Conservation (phyloP, 2,797 vertebrate genomes). For the Sylvia borin region DNA sequence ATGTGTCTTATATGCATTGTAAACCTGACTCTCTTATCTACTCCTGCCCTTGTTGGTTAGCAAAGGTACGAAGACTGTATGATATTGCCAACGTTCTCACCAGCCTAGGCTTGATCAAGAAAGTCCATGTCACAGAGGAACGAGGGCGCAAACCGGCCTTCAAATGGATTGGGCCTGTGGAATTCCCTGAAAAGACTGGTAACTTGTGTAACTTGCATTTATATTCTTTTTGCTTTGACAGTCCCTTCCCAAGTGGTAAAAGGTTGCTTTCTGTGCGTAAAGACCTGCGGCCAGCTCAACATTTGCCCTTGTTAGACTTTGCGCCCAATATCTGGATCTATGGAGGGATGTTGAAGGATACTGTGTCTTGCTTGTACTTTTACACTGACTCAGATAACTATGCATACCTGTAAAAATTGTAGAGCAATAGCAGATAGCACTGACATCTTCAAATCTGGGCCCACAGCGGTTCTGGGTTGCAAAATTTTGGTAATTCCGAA, state of each 20-base stretch:
- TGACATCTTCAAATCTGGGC: neutral
- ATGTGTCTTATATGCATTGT: neutral
- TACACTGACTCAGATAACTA: neutral
- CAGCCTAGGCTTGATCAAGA: slow-evolving; percentile 90
- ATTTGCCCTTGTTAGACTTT: neutral
- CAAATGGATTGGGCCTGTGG: slow-evolving; percentile 90
- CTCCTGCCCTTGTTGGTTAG: slow-evolving; percentile 68
- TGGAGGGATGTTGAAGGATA: neutral
- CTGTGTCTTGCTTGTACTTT: neutral
- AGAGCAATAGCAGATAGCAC: neutral
- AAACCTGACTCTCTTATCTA: neutral
- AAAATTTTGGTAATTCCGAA: neutral
- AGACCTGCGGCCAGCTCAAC: neutral
- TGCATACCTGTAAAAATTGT: neutral
- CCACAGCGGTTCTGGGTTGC: neutral
- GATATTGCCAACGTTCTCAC: slow-evolving; percentile 95
- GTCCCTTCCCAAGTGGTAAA: neutral
- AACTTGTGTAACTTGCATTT: neutral
- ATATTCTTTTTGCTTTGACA: neutral
- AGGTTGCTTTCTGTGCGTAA: neutral
- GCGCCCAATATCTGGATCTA: neutral
- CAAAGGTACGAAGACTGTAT: slow-evolving; percentile 92
- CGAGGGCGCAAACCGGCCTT: slow-evolving; percentile 91
- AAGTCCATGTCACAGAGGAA: slow-evolving; percentile 90
- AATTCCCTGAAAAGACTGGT: slow-evolving; percentile 79